Evolutionary conservation across 2,888 invertebrate genomes (phyloP).

Genomic region (Anthrax anthrax): DNA sequence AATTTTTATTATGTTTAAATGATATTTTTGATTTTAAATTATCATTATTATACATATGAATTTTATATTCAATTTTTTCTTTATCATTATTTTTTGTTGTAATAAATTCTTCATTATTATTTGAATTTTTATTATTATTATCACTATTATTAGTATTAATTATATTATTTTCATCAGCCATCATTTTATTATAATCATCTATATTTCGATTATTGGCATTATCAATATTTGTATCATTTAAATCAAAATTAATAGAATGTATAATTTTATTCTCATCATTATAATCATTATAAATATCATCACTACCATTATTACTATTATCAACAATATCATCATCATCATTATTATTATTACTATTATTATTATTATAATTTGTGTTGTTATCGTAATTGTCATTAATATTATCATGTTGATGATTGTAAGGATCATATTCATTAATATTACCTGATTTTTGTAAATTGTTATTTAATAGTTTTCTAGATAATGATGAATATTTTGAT

Average conservation of each 20-base stretch:
- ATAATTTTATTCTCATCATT: no score
- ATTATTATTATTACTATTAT: conserved; percentile 10
- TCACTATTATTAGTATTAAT: not conserved
- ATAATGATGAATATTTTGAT: conserved; percentile 5
- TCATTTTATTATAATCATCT: not conserved
- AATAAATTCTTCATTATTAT: not conserved
- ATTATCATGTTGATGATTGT: conserved; percentile 6
- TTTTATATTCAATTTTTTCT: not conserved
- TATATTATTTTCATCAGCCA: not conserved
- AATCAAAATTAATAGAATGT: not conserved
- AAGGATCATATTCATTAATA: conserved; percentile 9
- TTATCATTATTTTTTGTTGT: not conserved
- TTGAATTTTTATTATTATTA: not conserved
- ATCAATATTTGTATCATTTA: no score
- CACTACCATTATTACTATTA: conserved; percentile 3
- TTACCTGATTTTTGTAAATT: conserved; percentile 18
- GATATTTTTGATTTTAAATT: no score
- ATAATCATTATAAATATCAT: no score
- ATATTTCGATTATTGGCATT: not conserved
- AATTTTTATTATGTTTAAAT: no score
- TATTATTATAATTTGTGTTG: no score
- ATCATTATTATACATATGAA: not conserved
- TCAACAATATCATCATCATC: conserved; percentile 11
- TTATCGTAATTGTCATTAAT: not conserved
- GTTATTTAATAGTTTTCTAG: conserved; percentile 25